Base-by-base conservation (phyloP, 2,888 invertebrate species). In the Watsonalla cultraria region DNA sequence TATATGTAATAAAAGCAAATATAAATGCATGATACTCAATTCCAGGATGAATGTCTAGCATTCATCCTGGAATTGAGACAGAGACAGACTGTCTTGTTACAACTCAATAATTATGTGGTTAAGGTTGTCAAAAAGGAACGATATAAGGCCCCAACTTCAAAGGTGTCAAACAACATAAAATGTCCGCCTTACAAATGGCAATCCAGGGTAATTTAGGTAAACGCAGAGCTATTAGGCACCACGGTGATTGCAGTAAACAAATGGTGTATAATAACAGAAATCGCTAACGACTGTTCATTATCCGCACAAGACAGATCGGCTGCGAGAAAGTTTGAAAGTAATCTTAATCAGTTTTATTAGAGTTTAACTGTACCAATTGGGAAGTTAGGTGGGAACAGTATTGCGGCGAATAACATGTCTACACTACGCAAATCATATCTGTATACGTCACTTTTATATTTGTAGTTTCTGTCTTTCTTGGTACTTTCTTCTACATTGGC, bases 191-290 rank as follows among this genome's bases (percentile, higher is more conserved):
- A 39, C 15, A 49, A 49, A 37, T 37, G 15, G 49, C 15, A 15
- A 66, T 66, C 68, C 58, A 54, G 33, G 51, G 57, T 57, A 64
- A 68, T 70, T 66, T 64, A 54, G 59, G 68, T 73, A 69, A 73
- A 71, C 66, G 69, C 65, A 61, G 34, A 51, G 66, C 60, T 65
- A 74, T 73, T 73, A 70, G 62, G 59, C 53, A 55, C 62, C 60
- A 57, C 53, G 63, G 15, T 67, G 65, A 73, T 72, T 72, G 70
- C 60, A 64, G 67, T 65, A 66, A 62, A 68, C 60, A 68, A 74
- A 77, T 77, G 67, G 74, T 57, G 60, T 63, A 66, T 72, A 76
- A 76, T 75, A 72, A 71, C 70, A 72, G 68, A 75, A 72, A 72
- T 69, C 61, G 65, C 70, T 72, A 73, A 75, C 74, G 75, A 72